Evolutionary conservation across 2,797 vertebrate genomes (phyloP), one percentile per base, ranked within the genome.

Genomic region (Phataginus tetradactyla): DNA sequence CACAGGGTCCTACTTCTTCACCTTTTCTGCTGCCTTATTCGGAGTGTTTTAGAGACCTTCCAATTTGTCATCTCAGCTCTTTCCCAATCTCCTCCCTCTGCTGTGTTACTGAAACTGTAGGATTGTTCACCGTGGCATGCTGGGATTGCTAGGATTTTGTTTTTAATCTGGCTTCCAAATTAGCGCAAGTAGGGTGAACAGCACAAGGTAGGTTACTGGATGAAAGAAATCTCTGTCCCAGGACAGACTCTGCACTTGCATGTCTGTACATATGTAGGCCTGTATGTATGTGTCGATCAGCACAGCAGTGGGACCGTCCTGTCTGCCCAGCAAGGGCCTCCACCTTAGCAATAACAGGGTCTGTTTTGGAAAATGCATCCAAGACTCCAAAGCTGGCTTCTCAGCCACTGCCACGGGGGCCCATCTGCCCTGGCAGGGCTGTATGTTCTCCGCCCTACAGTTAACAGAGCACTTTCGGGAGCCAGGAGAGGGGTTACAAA

Each of bases 381-480:
- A 77, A 93, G 97, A 97, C 97, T 88, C 95, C 94, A 95, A 91
- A 51, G 80, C 79, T 61, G 75, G 88, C 95, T 97, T 87, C 94
- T 92, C 94, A 93, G 92, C 96, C 91, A 68, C 88, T 94, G 96
- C 88, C 94, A n/a, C 92, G 5, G 74, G 96, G 96, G 90, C 55
- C 96, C 86, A 17, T 94, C 90, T 32, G 94, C 92, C 90, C 95
- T 97, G 71, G 59, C 94, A 96, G 96, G 96, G 94, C 95, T 94
- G 96, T 94, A 39, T 96, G 89, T 95, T 96, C 96, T 97, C 96
- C 84, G 97, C 96, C 93, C 59, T 3, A 71, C 95, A 97, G 96
- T 95, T 96, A 96, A 97, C 97, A 92, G 97, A 98, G 98, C 98
- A 97, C 98, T 98, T 98, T 98, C 98, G 97, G 97, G 87, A 94